A percentile compares a stretch with the other conserved stretches of the same genome.
Conservation (phyloP, 2,113 vertebrate species). For the Egretta garzetta region DNA sequence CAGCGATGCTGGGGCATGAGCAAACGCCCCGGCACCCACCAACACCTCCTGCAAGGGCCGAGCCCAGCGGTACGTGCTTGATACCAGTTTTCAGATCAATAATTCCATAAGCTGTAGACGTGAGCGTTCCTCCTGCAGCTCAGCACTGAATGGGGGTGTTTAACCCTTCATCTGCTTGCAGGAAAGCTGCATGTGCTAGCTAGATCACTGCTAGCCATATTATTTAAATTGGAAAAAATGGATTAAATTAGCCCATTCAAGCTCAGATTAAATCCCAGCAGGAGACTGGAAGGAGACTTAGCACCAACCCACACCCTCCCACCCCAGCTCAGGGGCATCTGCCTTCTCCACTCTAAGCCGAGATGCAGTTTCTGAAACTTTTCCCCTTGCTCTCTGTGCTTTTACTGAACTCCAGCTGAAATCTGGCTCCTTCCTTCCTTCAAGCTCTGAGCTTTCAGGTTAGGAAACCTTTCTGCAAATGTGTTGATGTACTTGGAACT, state of each 20-base stretch:
- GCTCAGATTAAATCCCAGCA: not conserved
- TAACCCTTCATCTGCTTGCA: not conserved
- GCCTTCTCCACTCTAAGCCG: not conserved
- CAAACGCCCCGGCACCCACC: not conserved
- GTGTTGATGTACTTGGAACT: not conserved
- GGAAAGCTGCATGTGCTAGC: not conserved
- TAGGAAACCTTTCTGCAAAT: not conserved
- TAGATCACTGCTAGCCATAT: not conserved
- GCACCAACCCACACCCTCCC: not conserved
- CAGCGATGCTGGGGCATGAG: not conserved
- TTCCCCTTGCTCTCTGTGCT: not conserved
- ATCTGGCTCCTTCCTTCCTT: not conserved
- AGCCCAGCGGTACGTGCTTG: rapidly evolving
- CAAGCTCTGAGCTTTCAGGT: not conserved
- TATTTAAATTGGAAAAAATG: not conserved
- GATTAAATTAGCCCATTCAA: not conserved
- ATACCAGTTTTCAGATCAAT: not conserved
- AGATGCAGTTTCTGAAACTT: not conserved
- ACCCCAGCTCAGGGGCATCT: not conserved
- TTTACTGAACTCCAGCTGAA: not conserved
- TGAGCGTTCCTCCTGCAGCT: not conserved
- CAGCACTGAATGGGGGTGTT: not conserved
- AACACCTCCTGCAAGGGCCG: not conserved
- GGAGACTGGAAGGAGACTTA: not conserved
- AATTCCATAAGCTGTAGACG: not conserved